These are phyloP conservation scores for Discoglossus pictus DNA, from an alignment of 2,797 vertebrate species.

Conservation along the genomic window DNA sequence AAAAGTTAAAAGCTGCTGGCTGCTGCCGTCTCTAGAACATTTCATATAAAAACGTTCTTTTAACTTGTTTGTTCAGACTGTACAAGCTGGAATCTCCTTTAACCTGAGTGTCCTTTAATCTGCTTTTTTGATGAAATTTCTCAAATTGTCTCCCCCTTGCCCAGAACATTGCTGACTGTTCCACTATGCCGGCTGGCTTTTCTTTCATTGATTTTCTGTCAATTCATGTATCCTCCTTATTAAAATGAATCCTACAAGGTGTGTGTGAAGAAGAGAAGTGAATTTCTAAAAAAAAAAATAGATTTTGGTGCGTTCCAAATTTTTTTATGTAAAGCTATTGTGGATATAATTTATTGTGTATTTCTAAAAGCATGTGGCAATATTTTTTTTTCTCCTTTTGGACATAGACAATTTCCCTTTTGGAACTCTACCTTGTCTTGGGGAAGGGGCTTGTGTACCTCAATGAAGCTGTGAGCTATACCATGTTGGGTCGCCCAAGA, in stretches of 20 bases:
- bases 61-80: slow-evolving; percentile 40
- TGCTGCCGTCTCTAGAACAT: slow-evolving; percentile 19
- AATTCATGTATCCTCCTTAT: slow-evolving; percentile 5
- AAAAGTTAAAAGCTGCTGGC: slow-evolving; percentile 55
- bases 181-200: slow-evolving; percentile 7
- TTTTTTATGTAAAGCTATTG: too few relatives aligned
- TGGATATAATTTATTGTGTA: too few relatives aligned
- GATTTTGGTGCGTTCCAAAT: too few relatives aligned
- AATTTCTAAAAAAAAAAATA: background rate
- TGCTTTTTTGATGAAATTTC: slow-evolving; percentile 40
- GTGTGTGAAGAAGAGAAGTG: background rate
- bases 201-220: slow-evolving; percentile 17
- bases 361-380: too few relatives aligned
- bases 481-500: too few relatives aligned
- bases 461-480: too few relatives aligned
- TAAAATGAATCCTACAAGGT: background rate
- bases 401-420: too few relatives aligned
- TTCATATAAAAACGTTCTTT: slow-evolving; percentile 42
- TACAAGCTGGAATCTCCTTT: slow-evolving; percentile 15
- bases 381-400: too few relatives aligned
- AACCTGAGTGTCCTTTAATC: slow-evolving; percentile 44
- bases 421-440: too few relatives aligned
- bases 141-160: slow-evolving; percentile 15
- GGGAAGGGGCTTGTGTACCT: too few relatives aligned
- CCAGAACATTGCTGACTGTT: slow-evolving; percentile 25